Base-by-base conservation (phyloP, 2,888 invertebrate genomes). In the Leptinotarsa haldemani region DNA sequence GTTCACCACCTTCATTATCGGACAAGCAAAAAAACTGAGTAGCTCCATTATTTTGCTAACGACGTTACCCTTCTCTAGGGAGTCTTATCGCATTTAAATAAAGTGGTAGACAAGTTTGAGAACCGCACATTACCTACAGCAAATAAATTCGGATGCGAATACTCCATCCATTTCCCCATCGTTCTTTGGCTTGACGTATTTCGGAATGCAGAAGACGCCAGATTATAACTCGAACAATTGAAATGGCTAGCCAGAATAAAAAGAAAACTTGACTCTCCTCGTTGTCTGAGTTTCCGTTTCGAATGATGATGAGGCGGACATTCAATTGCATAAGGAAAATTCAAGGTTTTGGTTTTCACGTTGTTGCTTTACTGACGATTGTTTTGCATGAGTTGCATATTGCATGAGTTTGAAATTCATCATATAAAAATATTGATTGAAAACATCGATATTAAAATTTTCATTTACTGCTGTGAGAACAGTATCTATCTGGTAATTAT, bases 201-300 rank as follows among this genome's bases (percentile, higher is more conserved):
- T 13, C 52, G 30, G 52, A 66, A 48, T 48, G 20, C 22, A 52
- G 22, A 70, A 69, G 71, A 74, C 58, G 69, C 69, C 71, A 69
- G 69, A 63, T 52, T 56, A 64, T 48, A 63, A 63, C 69, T 65
- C 58, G 25, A 53, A 70, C 63, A 68, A 71, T 71, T 72, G 58
- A 67, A 67, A 70, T 46, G 68, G 53, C 73, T 70, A 73, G 73
- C 69, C 70, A 56, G 66, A 65, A 70, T 52, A 66, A 65, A 63
- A 66, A 53, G 61, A 66, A 70, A 63, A 69, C 40, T 47, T 66
- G 20, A n/a, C 18, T 52, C 40, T 61, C 30, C 65, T 70, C 52
- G 52, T 70, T 48, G 56, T 68, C 58, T 30, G 65, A 64, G 65
- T 40, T 30, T 16, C 64, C 53, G n/a, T 56, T 66, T 52, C n/a